phyloP scores from a whole-genome alignment of 2,113 vertebrate genomes.

The Entelurus aequoreus region DNA sequence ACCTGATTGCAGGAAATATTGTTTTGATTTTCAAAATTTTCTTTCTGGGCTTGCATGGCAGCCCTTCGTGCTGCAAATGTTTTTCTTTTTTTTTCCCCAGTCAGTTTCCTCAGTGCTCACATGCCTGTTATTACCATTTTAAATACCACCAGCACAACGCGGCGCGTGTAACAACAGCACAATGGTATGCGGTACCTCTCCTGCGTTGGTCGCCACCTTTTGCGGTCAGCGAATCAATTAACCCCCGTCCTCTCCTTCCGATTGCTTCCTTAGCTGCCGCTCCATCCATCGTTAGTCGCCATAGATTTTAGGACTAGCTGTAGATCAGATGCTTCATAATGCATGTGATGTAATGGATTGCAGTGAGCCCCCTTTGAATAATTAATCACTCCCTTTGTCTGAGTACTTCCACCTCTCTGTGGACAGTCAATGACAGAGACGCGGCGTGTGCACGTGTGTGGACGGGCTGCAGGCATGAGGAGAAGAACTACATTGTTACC shows the following conservation, averaged over 20 bases:
- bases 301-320: conserved; percentile 46
- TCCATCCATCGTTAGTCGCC: conserved; percentile 30
- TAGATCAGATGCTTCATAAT: conserved; percentile 70
- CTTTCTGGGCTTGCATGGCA: too few species aligned
- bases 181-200: too few species aligned
- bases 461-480: background rate
- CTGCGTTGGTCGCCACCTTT: too few species aligned
- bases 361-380: conserved; percentile 65
- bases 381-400: conserved; percentile 73
- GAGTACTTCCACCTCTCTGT: conserved; percentile 54
- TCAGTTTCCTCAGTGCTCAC: too few species aligned
- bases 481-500: conserved; percentile 16
- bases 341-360: conserved; percentile 76
- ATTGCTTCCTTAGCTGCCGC: conserved; percentile 23
- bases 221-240: too few species aligned
- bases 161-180: too few species aligned
- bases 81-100: too few species aligned
- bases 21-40: too few species aligned
- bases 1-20: too few species aligned
- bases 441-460: conserved; percentile 9
- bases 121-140: too few species aligned
- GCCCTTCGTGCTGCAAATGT: too few species aligned
- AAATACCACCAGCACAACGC: too few species aligned
- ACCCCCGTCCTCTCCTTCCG: background rate
- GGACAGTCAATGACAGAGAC: conserved; percentile 51